Base-by-base conservation (phyloP, 2,797 vertebrate genomes). In the Spheniscus humboldti region DNA sequence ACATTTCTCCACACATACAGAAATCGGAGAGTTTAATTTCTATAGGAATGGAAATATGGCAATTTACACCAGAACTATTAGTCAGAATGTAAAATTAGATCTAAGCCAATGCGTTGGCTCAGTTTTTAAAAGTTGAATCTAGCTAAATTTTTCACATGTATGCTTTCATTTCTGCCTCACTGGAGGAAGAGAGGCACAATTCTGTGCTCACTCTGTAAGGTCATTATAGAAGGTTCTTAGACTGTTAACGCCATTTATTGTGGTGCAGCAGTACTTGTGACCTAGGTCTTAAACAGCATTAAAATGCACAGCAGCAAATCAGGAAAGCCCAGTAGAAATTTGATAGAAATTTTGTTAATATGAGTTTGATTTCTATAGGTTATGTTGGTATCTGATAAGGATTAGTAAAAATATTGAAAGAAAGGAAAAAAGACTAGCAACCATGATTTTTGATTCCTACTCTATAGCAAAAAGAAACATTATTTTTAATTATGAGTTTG, bases 41-140 rank as follows among this genome's bases (percentile, higher is more conserved):
- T 87, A 78, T 30, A 73, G 90, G 60, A 93, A 43, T 68, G 87
- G 68, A 92, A 91, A 91, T 86, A 94, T 9, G 3, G 86, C 57
- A 95, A 96, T 81, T 95, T 94, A 62, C 52, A 93, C 92, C 56
- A 91, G 39, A 76, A 92, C 59, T 79, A 88, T 88, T 88, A 95
- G 62, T 96, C 91, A 94, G 78, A 91, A 85, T 91, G 82, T 88
- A 93, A 96, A 97, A 97, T 96, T 88, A 97, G 84, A 94, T 81
- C 73, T 60, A 81, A 91, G 55, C 67, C 86, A 91, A 37, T 47
- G 11, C 71, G 64, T 92, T 94, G 93, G 74, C 71, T 94, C 37
- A 11, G 59, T 59, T 93, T 91, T 83, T 35, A 72, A 48, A 94
- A 94, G 71, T 19, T 94, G 43, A 50, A 93, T 88, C 13, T 45